A percentile compares a stretch with the other conserved stretches of the same genome.
Evolutionary conservation across 2,797 vertebrate genomes (phyloP).

Genomic region (Leptoclinus maculatus): DNA sequence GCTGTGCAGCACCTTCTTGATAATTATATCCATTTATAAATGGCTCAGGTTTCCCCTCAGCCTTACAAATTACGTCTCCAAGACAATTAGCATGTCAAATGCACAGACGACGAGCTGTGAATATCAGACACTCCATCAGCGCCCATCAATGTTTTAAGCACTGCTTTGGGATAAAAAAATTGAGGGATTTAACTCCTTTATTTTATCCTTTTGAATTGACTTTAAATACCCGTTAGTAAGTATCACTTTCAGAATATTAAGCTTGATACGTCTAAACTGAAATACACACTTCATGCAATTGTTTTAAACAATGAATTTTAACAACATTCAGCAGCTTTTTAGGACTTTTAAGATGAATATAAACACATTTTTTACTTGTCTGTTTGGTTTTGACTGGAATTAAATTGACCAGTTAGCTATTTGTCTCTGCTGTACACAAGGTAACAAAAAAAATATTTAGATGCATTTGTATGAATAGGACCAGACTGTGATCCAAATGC

Average conservation of each 20-base stretch:
- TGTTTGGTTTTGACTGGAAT: conserved; percentile 13
- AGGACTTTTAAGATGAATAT: conserved; percentile 24
- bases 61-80: neutral
- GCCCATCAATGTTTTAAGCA: conserved; percentile 34
- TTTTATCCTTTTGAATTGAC: conserved; percentile 58
- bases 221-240: conserved; percentile 51
- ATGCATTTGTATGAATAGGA: conserved; percentile 1
- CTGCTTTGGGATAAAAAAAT: conserved; percentile 44
- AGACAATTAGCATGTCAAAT: conserved; percentile 58
- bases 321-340: neutral
- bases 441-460: conserved; percentile 6
- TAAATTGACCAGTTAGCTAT: neutral
- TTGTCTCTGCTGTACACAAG: conserved; percentile 10
- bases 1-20: conserved; percentile 22
- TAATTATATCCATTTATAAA: conserved; percentile 52
- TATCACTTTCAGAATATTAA: conserved; percentile 47
- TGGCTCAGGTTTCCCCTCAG: conserved; percentile 19
- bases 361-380: neutral
- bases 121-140: conserved; percentile 30
- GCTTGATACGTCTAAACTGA: conserved; percentile 27
- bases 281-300: conserved; percentile 28
- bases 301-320: conserved; percentile 7
- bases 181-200: conserved; percentile 43
- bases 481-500: neutral
- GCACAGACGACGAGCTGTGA: conserved; percentile 11